These are phyloP conservation scores for Rhinogobio ventralis DNA, from an alignment of 2,797 vertebrate genomes.

Conservation along the genomic window DNA sequence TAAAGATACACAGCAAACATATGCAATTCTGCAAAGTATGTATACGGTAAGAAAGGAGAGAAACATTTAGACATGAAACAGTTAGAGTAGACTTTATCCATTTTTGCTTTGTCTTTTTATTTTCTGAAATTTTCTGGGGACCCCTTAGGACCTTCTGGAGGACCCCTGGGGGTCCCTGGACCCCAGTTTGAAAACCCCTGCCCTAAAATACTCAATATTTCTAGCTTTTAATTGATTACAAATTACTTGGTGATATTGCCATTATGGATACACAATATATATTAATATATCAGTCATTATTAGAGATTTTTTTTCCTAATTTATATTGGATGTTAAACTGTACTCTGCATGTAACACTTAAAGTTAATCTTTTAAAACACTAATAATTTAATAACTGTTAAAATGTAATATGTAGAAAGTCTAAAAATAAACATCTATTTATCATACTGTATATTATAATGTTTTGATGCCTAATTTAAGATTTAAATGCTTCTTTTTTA, in stretches of 20 bases:
- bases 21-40: no score
- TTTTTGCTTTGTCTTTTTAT: no score
- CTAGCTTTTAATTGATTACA: background rate
- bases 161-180: no score
- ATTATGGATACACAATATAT: background rate
- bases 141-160: no score
- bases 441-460: no score
- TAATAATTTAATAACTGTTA: background rate
- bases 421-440: background rate
- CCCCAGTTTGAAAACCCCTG: no score
- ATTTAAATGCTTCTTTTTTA: background rate
- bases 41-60: no score
- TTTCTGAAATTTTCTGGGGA: no score
- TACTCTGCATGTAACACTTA: background rate
- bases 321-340: background rate
- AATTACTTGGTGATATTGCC: background rate
- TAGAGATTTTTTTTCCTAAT: background rate
- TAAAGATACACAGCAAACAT: no score
- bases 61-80: no score
- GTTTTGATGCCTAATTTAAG: background rate
- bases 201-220: constrained; percentile 26
- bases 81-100: no score
- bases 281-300: background rate
- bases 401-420: background rate
- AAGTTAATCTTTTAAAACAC: background rate